Base-by-base conservation (phyloP, 2,888 invertebrate genomes). In the Horisme vitalbata region DNA sequence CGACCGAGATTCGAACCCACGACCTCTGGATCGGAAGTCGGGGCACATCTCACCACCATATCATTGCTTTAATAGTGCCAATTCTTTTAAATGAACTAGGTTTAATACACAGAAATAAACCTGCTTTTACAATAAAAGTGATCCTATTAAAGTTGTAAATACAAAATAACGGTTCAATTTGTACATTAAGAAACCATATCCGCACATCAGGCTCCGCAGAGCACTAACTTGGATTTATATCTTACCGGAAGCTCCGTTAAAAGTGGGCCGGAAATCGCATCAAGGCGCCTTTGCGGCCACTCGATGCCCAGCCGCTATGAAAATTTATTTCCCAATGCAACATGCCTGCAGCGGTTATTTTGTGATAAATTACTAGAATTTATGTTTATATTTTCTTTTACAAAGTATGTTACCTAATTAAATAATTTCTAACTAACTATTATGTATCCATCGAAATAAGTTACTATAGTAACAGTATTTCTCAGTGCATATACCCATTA, bases 191-290 rank as follows among this genome's bases (percentile, higher is more conserved):
- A 52, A 52, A 56, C 63, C 52, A 59, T 63, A 66, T 68, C 71
- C 65, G 62, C 66, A 59, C 60, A 63, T 59, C 55, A 61, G 57
- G 55, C 61, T 64, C 63, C 61, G 55, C 57, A 57, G 62, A 68
- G 60, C 65, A 70, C 72, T 81, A 83, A 83, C 76, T 75, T 60
- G 72, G 72, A 83, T 83, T 84, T 85, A 78, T 78, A 78, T 78
- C 73, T 68, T 68, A 63, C 70, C 75, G 79, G 78, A 78, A 81
- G 68, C 70, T 66, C 69, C 67, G 75, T 76, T 81, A 78, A 79
- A 80, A 79, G 77, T 79, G 75, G 73, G 64, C 77, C 78, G 84
- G 83, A 83, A 85, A 85, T 85, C 78, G 73, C 68, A 83, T 83
- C 78, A 83, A 78, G 79, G 74, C 79, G 80, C 79, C 72, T 78